Conservation (phyloP, 2,888 invertebrate genomes). For the Nephrotoma guestfalica region DNA sequence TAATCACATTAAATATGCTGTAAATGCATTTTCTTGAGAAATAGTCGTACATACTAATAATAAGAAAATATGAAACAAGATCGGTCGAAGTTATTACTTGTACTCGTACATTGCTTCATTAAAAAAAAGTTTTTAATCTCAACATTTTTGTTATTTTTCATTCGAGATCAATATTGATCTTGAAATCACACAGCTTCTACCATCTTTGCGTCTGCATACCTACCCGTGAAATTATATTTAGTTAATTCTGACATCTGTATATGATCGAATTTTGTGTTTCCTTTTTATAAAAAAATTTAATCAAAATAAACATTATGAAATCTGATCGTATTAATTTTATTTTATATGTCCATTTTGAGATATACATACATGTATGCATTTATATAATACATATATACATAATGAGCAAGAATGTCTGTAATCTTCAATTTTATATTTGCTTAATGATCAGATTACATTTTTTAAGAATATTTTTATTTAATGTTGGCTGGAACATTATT, state of each 20-base stretch:
- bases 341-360: not conserved
- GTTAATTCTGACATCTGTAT: not conserved
- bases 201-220: not conserved
- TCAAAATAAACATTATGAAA: not conserved
- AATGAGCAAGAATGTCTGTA: too few species aligned
- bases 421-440: not conserved
- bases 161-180: not conserved
- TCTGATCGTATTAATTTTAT: not conserved
- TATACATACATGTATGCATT: not conserved
- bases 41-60: not conserved
- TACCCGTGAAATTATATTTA: not conserved
- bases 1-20: not conserved
- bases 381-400: too few species aligned
- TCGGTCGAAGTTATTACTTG: not conserved
- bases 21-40: not conserved
- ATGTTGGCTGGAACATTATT: not conserved
- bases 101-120: not conserved
- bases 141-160: not conserved
- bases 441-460: not conserved
- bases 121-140: not conserved
- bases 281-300: not conserved
- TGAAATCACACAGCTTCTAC: not conserved
- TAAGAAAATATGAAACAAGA: not conserved
- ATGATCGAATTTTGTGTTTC: not conserved
- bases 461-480: not conserved